A percentile compares a stretch with the other conserved stretches of the same genome.
Evolutionary conservation across 2,113 vertebrate genomes (phyloP).

Genomic region (Centrocercus urophasianus): DNA sequence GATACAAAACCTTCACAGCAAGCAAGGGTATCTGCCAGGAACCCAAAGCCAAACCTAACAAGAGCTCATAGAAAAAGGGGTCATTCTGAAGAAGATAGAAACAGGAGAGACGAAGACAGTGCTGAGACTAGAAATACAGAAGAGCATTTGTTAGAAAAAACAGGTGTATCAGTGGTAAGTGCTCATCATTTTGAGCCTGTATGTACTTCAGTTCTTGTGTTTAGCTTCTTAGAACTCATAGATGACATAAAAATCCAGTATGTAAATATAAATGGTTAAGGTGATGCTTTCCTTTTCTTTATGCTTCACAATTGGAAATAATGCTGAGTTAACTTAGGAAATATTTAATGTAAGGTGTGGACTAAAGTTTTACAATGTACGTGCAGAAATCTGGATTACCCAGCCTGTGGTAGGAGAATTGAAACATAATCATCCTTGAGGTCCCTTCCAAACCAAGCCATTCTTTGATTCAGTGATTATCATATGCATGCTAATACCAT

Average conservation of each 20-base stretch:
- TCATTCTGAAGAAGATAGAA: not conserved
- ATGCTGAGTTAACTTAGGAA: not conserved
- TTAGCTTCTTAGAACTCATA: not conserved
- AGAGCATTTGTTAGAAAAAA: not conserved
- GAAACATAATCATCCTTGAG: no score
- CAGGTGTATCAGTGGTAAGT: not conserved
- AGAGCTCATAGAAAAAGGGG: not conserved
- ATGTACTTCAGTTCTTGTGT: not conserved
- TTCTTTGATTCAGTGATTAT: no score
- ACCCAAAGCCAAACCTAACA: not conserved
- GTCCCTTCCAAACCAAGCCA: no score
- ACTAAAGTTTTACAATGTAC: not conserved
- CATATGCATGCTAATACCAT: not conserved
- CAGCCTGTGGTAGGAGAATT: no score
- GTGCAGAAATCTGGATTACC: not conserved
- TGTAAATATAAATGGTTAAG: not conserved
- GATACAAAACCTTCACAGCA: not conserved
- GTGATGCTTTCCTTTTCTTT: not conserved
- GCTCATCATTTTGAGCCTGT: not conserved
- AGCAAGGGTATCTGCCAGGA: not conserved
- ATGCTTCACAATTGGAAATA: rapidly evolving
- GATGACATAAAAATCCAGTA: not conserved
- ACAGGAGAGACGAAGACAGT: not conserved
- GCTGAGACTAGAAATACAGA: not conserved
- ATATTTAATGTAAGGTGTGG: not conserved